These are phyloP conservation scores for Ephydatia muelleri DNA, from an alignment of 37 sponge, comb jelly and placozoan genomes.

Conservation along the genomic window DNA sequence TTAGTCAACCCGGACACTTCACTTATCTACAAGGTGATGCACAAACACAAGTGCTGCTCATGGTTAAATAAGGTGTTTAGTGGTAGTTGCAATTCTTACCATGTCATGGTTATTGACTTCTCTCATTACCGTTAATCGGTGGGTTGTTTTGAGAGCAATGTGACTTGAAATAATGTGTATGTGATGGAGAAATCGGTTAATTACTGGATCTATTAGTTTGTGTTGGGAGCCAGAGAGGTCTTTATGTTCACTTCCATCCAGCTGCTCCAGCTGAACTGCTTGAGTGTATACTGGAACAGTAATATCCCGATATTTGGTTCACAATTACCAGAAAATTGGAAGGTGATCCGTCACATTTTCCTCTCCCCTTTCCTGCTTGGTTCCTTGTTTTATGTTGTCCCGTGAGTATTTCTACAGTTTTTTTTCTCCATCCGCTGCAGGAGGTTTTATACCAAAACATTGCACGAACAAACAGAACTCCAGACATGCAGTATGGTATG, in stretches of 20 bases:
- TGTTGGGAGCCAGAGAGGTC: too few relatives aligned
- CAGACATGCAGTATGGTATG: constrained; percentile 35
- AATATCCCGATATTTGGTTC: constrained; percentile 5
- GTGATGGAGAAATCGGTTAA: too few relatives aligned
- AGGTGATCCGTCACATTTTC: constrained; percentile 3
- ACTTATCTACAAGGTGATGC: constrained; percentile 46
- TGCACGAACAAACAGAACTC: constrained; percentile 5
- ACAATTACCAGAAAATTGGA: constrained; percentile 27
- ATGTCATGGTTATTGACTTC: too few relatives aligned
- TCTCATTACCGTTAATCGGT: too few relatives aligned
- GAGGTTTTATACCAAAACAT: constrained; percentile 12
- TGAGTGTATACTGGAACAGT: constrained; percentile 65
- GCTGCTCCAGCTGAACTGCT: constrained; percentile 56
- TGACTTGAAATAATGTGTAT: too few relatives aligned
- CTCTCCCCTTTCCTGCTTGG: too few relatives aligned
- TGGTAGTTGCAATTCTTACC: neutral
- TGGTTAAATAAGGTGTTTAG: neutral
- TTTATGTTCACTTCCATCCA: constrained; percentile 22
- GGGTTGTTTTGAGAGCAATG: too few relatives aligned
- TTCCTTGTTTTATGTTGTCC: neutral
- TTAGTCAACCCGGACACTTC: neutral
- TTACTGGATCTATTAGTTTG: too few relatives aligned
- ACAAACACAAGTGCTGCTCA: neutral
- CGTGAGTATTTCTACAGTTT: too few relatives aligned
- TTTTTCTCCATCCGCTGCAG: neutral